phyloP scores from a whole-genome alignment of 2,888 invertebrate species.

The Himalopsyche japonica region DNA sequence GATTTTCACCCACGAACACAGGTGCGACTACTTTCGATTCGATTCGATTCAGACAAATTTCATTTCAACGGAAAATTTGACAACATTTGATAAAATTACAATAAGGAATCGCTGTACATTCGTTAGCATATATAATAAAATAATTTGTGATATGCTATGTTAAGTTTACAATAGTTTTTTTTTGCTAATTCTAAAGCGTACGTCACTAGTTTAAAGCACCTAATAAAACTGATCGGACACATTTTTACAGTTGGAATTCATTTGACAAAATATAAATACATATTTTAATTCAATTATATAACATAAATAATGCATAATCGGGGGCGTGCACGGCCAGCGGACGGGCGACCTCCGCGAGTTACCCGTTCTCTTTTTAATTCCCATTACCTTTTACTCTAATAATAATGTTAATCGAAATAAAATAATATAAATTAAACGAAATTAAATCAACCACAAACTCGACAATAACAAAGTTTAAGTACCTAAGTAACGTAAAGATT shows the following conservation, averaged over 20 bases:
- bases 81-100: neutral
- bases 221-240: neutral
- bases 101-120: constrained; percentile 10
- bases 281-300: neutral
- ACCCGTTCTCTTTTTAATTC: neutral
- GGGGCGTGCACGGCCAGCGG: neutral
- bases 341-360: neutral
- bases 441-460: constrained; percentile 2
- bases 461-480: constrained; percentile 35
- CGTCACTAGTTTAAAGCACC: constrained; percentile 15
- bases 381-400: constrained; percentile 5
- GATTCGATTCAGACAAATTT: constrained; percentile 1
- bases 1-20: neutral
- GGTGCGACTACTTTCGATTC: neutral
- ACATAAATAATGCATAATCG: neutral
- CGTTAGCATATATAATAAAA: constrained; percentile 1
- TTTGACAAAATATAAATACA: constrained; percentile 22
- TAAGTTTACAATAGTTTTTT: neutral
- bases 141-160: constrained; percentile 22
- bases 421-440: constrained; percentile 19
- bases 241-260: constrained; percentile 26
- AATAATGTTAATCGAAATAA: constrained; percentile 6
- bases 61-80: neutral
- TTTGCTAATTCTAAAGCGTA: neutral
- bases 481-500: constrained; percentile 35